Conservation (phyloP, 2,113 vertebrate species). For the Microcebus ravelobensis region DNA sequence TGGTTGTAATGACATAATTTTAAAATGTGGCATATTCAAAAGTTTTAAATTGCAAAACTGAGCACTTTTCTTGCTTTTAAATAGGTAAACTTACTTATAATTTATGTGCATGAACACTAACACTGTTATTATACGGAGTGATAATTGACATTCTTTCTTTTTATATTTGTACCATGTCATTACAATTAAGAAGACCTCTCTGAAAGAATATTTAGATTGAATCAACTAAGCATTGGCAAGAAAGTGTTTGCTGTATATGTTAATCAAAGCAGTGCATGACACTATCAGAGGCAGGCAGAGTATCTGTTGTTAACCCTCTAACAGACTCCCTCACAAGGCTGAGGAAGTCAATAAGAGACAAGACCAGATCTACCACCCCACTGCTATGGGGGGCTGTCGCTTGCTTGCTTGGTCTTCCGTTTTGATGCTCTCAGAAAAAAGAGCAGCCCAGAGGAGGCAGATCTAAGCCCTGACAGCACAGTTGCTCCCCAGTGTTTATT, state of each 20-base stretch:
- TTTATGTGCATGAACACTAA: constrained; percentile 75
- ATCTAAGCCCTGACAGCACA: background rate
- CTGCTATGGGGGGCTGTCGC: rapidly evolving
- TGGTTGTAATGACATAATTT: constrained; percentile 81
- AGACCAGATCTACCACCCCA: rapidly evolving
- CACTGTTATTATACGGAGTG: constrained; percentile 69
- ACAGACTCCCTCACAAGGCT: background rate
- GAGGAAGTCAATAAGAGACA: background rate
- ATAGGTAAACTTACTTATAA: constrained; percentile 76
- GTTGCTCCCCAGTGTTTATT: no score
- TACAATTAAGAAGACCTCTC: constrained; percentile 77
- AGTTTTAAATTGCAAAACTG: constrained; percentile 80
- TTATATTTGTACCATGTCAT: constrained; percentile 76
- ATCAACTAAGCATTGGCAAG: constrained; percentile 38
- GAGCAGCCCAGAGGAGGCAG: background rate
- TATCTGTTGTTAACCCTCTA: background rate
- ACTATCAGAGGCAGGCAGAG: background rate
- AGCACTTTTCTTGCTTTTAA: constrained; percentile 73
- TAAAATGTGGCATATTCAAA: constrained; percentile 75
- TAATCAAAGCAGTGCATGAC: background rate
- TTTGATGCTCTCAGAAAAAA: background rate
- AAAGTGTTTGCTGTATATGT: constrained; percentile 46
- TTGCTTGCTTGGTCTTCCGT: background rate
- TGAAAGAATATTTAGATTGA: constrained; percentile 70
- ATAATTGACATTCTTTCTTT: constrained; percentile 75